Percentiles rank a stretch among this genome's conserved stretches.
These are phyloP conservation scores for Drosophila punjabiensis DNA, from an alignment of 1,140 invertebrate species.

Conservation along the genomic window DNA sequence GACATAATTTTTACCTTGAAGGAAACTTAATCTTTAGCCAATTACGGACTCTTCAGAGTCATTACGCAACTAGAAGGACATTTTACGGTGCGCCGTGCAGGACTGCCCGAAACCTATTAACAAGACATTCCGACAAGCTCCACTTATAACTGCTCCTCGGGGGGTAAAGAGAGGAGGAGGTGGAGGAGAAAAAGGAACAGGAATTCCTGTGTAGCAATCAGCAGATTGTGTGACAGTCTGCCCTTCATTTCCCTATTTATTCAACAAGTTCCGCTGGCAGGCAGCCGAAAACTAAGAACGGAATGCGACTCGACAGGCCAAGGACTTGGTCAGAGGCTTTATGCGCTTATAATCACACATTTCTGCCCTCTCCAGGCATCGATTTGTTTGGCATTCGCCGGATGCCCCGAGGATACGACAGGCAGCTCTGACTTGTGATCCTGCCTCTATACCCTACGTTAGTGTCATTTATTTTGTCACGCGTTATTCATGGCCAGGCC, in stretches of 20 bases:
- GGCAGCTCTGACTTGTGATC: conserved; percentile 52
- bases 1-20: background rate
- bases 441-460: conserved; percentile 38
- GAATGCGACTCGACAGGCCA: conserved; percentile 48
- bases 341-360: conserved; percentile 77
- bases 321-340: conserved; percentile 52
- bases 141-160: conserved; percentile 3
- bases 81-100: conserved; percentile 22
- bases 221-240: conserved; percentile 58
- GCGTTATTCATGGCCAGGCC: conserved; percentile 51
- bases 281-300: conserved; percentile 52
- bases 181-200: conserved; percentile 38
- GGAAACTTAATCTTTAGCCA: conserved; percentile 9
- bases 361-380: conserved; percentile 53
- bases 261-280: conserved; percentile 71
- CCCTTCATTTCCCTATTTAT: conserved; percentile 80
- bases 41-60: conserved; percentile 25
- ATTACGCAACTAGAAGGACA: conserved; percentile 33
- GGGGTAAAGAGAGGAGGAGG: background rate
- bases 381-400: conserved; percentile 79
- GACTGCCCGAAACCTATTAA: conserved; percentile 27
- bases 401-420: conserved; percentile 69
- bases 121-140: conserved; percentile 19
- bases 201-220: conserved; percentile 75
- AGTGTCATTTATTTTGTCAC: conserved; percentile 81